Base-by-base conservation (phyloP, 2,113 vertebrate species). In the Lates calcarifer region DNA sequence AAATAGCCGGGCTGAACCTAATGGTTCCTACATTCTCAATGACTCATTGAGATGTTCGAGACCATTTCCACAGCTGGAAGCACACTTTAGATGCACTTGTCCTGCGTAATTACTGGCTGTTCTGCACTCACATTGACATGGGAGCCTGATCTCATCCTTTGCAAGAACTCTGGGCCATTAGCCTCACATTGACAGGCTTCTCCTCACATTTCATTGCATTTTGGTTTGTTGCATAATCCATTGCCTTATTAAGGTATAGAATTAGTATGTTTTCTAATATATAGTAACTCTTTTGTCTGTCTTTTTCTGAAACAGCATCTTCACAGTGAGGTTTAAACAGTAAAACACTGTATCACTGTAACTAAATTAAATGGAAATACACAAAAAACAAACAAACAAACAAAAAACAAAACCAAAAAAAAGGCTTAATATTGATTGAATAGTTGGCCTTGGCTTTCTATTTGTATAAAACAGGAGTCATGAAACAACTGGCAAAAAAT, bases 31-130 rank as follows among this genome's bases (percentile, higher is more conserved):
- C 31, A 35, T 29, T 63, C 62, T 53, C 29, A 49, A n/a, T 31
- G 13, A 83, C 53, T 70, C 82, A 76, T 31, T 12, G 22, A 53
- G 57, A 63, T 31, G 53, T 82, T 80, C 10, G 17, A 70, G 69
- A 56, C 17, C 75, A 37, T 84, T 79, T 79, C 70, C 58, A 81
- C 61, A 33, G 79, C 24, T 56, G 29, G 39, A 31, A 24, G 24
- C 18, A 17, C 45, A 43, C 62, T 63, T 73, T 68, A 51, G 24
- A 49, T n/a, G 47, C 22, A 64, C 33, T 41, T 43, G 43, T 43
- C 18, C 61, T 17, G 17, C 18, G 7, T 81, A 70, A 81, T 33
- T 20, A 77, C 13, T 10, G 11, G n/a, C 51, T 74, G 18, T 11
- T 68, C 56, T 35, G 53, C 53, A 70, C 39, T 63, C 14, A 57